phyloP scores from a whole-genome alignment of 2,888 invertebrate species.

The Eulithis testata region DNA sequence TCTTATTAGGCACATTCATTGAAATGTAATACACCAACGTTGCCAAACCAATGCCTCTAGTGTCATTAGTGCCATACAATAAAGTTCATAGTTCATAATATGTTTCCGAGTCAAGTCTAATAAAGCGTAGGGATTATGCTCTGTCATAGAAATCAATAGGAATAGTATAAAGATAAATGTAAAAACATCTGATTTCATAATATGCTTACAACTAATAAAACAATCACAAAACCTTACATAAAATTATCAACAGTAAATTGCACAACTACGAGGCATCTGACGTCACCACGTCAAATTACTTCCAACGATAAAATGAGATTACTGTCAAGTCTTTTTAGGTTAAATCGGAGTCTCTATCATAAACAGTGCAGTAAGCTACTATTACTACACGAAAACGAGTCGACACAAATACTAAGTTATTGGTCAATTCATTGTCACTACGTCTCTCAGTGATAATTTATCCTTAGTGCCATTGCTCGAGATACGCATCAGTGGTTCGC shows the following conservation, averaged over 20 bases:
- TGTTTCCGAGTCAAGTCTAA: conserved; percentile 3
- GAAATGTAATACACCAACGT: conserved; percentile 9
- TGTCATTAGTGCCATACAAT: conserved; percentile 5
- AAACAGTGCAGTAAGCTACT: neutral
- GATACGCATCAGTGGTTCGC: neutral
- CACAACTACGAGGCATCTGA: conserved; percentile 17
- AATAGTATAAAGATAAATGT: conserved; percentile 21
- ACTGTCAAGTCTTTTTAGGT: conserved; percentile 33
- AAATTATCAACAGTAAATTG: conserved; percentile 19
- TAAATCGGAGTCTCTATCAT: conserved; percentile 8
- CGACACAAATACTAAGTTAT: too few relatives aligned
- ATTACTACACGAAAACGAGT: too few relatives aligned
- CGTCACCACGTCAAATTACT: conserved; percentile 16
- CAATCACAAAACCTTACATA: conserved; percentile 23
- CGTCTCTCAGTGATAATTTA: neutral
- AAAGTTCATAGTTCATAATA: neutral
- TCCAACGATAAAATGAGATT: conserved; percentile 41
- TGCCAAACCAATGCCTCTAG: neutral
- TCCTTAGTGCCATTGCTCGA: neutral
- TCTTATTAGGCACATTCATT: conserved; percentile 7
- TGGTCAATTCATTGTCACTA: too few relatives aligned
- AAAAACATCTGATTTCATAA: conserved; percentile 21
- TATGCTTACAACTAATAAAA: conserved; percentile 25
- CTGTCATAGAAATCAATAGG: conserved; percentile 14
- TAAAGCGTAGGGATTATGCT: conserved; percentile 16